Conservation (phyloP, 2,113 vertebrate genomes). For the Muntiacus muntjak region DNA sequence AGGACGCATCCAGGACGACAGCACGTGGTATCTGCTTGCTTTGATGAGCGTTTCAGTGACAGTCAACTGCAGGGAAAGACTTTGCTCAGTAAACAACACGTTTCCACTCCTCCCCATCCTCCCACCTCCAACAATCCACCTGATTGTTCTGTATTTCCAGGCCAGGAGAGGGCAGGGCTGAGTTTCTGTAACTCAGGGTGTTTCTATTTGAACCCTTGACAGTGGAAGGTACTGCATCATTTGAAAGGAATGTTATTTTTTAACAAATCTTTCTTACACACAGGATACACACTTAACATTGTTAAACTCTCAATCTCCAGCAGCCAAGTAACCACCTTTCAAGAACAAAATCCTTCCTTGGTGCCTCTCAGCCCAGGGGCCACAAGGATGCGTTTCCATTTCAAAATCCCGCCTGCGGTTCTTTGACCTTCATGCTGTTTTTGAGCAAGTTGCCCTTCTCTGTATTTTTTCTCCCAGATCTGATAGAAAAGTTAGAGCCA, state of each 20-base stretch:
- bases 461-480: conserved; percentile 3
- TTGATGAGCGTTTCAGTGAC: background rate
- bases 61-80: background rate
- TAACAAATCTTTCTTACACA: background rate
- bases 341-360: background rate
- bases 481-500: background rate
- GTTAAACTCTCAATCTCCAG: background rate
- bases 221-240: background rate
- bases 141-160: background rate
- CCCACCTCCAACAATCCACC: background rate
- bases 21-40: rapidly evolving
- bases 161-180: background rate
- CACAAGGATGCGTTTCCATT: background rate
- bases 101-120: background rate
- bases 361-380: background rate
- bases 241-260: background rate
- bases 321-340: background rate
- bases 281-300: background rate
- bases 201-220: background rate
- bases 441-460: background rate
- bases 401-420: background rate
- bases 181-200: background rate
- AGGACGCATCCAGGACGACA: rapidly evolving
- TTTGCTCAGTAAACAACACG: background rate
- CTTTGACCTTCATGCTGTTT: background rate